A percentile compares a stretch with the other conserved stretches of the same genome.
These are phyloP conservation scores for Lysandra bellargus DNA, from an alignment of 2,888 invertebrate genomes.

Conservation along the genomic window DNA sequence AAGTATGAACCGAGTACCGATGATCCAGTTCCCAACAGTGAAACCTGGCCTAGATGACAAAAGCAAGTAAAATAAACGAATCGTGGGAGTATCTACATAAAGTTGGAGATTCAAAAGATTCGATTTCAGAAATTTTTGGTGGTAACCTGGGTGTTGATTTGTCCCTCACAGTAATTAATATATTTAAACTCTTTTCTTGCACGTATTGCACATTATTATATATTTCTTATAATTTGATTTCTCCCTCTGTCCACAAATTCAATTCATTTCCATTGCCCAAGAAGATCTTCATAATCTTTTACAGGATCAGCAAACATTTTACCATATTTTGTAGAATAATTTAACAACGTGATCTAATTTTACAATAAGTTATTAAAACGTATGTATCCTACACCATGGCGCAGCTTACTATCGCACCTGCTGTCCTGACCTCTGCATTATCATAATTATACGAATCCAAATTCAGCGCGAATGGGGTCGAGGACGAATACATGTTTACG, in stretches of 20 bases:
- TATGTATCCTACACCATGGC: conserved; percentile 16
- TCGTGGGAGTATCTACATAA: not conserved
- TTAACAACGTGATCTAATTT: not conserved
- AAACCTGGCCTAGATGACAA: not conserved
- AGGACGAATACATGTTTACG: not conserved
- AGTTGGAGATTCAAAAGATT: no score
- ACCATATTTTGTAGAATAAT: not conserved
- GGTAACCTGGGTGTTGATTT: no score
- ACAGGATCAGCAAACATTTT: not conserved
- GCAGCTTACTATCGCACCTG: not conserved
- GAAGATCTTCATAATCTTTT: no score
- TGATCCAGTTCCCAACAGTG: not conserved
- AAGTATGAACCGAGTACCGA: not conserved
- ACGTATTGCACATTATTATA: no score
- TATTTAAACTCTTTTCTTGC: no score
- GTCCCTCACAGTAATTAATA: no score
- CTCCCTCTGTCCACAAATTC: no score
- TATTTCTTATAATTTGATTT: no score
- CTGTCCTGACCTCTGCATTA: conserved; percentile 20
- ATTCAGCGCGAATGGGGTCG: conserved; percentile 6
- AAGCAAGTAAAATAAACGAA: not conserved
- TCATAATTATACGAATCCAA: conserved; percentile 9
- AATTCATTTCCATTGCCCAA: no score
- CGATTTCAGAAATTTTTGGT: no score
- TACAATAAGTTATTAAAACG: conserved; percentile 16